phyloP scores from a whole-genome alignment of 2,888 invertebrate species.

The Mythimna lalbum region DNA sequence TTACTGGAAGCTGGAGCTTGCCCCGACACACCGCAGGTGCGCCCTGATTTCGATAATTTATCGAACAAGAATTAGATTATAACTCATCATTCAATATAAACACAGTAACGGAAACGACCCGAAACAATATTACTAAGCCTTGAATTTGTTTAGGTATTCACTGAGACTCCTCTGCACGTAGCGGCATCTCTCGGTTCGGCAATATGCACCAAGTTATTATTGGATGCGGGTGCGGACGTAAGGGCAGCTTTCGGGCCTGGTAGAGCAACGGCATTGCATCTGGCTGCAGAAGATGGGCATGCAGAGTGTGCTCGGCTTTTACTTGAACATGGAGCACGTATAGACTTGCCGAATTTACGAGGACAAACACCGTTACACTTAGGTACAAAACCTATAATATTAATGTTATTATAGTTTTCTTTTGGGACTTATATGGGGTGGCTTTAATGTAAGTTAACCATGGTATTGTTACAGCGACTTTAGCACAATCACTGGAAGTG shows the following conservation, averaged over 20 bases:
- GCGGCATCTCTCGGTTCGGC: slow-evolving; percentile 94
- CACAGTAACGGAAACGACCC: slow-evolving; percentile 45
- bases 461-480: slow-evolving; percentile 90
- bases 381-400: slow-evolving; percentile 71
- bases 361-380: slow-evolving; percentile 96
- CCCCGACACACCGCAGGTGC: slow-evolving; percentile 95
- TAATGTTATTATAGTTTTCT: background rate
- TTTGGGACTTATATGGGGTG: background rate
- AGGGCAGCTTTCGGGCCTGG: slow-evolving; percentile 93
- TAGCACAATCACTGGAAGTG: slow-evolving; percentile 95
- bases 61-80: slow-evolving; percentile 38
- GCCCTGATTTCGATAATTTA: slow-evolving; percentile 65
- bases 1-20: slow-evolving; percentile 94
- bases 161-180: slow-evolving; percentile 96
- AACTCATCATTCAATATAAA: slow-evolving; percentile 56
- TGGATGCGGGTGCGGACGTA: slow-evolving; percentile 95
- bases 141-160: slow-evolving; percentile 91
- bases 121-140: slow-evolving; percentile 49
- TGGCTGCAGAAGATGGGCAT: slow-evolving; percentile 97
- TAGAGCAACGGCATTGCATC: slow-evolving; percentile 95
- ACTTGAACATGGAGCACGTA: slow-evolving; percentile 93
- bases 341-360: slow-evolving; percentile 94
- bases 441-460: background rate
- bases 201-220: slow-evolving; percentile 93
- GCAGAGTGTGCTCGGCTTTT: slow-evolving; percentile 94